Conservation (phyloP, 2,113 vertebrate species). For the Thamnophis sirtalis region DNA sequence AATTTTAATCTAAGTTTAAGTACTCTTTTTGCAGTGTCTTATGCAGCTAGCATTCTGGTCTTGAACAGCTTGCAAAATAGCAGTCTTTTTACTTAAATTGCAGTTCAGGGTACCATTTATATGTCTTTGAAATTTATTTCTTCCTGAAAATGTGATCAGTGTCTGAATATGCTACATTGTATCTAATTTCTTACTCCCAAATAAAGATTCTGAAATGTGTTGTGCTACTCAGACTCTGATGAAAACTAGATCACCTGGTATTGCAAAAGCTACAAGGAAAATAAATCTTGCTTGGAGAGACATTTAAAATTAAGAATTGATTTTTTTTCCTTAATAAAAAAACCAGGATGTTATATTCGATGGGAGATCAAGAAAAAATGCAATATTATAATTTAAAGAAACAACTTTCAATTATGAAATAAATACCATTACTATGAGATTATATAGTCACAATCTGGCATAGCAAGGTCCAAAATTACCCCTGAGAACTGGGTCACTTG, state of each 20-base stretch:
- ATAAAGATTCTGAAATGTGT: background rate
- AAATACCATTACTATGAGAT: background rate
- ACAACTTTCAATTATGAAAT: background rate
- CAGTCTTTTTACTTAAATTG: constrained; percentile 32
- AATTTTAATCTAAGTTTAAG: constrained; percentile 51
- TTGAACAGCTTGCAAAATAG: constrained; percentile 24
- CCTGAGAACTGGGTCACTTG: background rate
- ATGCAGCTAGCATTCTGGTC: constrained; percentile 45
- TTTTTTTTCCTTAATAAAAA: background rate
- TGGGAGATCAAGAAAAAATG: background rate
- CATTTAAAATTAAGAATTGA: background rate
- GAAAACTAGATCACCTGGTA: background rate
- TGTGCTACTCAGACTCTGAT: background rate
- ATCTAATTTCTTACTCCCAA: background rate
- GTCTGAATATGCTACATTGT: background rate
- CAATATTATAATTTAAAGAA: background rate
- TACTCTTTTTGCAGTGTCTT: constrained; percentile 29
- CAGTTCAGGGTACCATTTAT: constrained; percentile 44
- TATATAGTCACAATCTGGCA: background rate
- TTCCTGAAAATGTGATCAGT: constrained; percentile 34
- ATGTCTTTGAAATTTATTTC: constrained; percentile 55
- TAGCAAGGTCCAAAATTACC: background rate
- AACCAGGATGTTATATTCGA: background rate
- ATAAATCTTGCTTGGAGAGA: background rate
- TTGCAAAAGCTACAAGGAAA: background rate